Conservation (phyloP, 2,888 invertebrate genomes). For the Ochropleura leucogaster region DNA sequence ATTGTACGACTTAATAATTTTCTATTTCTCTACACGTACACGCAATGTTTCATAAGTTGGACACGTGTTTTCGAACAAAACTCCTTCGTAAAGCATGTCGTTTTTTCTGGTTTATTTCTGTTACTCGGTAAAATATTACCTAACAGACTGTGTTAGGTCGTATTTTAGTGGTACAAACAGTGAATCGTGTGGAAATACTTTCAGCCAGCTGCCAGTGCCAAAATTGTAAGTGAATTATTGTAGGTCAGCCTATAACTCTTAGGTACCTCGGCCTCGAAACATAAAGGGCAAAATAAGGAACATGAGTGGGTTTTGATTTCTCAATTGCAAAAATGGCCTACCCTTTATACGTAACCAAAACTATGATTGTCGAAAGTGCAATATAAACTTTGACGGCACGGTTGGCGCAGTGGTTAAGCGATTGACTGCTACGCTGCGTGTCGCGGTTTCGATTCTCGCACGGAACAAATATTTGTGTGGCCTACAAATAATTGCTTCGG, state of each 20-base stretch:
- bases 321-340: no score
- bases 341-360: neutral
- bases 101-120: constrained; percentile 12
- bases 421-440: no score
- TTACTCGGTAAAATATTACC: constrained; percentile 12
- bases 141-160: constrained; percentile 6
- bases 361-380: neutral
- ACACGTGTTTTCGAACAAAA: neutral
- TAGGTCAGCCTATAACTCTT: neutral
- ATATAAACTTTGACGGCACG: no score
- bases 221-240: constrained; percentile 10
- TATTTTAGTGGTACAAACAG: constrained; percentile 25
- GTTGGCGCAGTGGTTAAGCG: no score
- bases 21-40: neutral
- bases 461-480: no score
- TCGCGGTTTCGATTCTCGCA: no score
- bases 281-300: no score
- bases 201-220: neutral
- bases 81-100: neutral
- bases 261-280: neutral
- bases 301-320: no score
- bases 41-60: neutral
- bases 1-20: constrained; percentile 3
- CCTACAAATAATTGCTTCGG: no score
- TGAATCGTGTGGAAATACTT: constrained; percentile 14